Evolutionary conservation across 2,797 vertebrate genomes (phyloP).

Genomic region (Hemibagrus guttatus): DNA sequence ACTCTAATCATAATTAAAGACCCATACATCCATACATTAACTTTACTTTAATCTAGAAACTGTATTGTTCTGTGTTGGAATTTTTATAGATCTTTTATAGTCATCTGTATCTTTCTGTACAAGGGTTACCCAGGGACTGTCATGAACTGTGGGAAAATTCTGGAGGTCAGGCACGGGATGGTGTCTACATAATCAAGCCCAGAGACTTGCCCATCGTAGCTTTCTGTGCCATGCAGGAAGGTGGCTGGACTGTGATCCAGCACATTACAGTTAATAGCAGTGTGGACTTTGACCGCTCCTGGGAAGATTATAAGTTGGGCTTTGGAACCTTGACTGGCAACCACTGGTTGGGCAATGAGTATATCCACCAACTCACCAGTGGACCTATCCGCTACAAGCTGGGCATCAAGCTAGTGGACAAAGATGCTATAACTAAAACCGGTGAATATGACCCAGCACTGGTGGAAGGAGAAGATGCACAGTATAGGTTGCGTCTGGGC

Average conservation of each 20-base stretch:
- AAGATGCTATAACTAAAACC: slow-evolving; percentile 74
- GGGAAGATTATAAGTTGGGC: slow-evolving; percentile 81
- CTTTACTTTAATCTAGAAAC: neutral
- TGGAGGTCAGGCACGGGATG: slow-evolving; percentile 77
- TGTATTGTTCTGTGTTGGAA: neutral
- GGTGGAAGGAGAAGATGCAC: slow-evolving; percentile 78
- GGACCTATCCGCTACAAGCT: slow-evolving; percentile 74
- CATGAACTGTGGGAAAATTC: slow-evolving; percentile 81
- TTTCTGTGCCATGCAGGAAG: slow-evolving; percentile 85
- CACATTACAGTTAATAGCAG: slow-evolving; percentile 85
- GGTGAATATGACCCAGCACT: slow-evolving; percentile 80
- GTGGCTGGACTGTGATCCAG: slow-evolving; percentile 87
- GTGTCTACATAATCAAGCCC: slow-evolving; percentile 83
- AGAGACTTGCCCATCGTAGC: slow-evolving; percentile 72
- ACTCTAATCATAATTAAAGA: too few species aligned
- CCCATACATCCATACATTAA: too few species aligned
- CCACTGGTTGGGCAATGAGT: slow-evolving; percentile 88
- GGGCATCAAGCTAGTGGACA: slow-evolving; percentile 82
- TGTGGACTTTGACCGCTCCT: slow-evolving; percentile 81
- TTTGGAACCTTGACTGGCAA: slow-evolving; percentile 79
- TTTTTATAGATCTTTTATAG: neutral
- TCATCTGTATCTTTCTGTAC: slow-evolving; percentile 37
- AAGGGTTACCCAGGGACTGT: slow-evolving; percentile 82
- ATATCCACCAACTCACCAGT: slow-evolving; percentile 77
- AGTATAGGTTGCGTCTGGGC: slow-evolving; percentile 80